Conservation (phyloP, 92 coral and sea anemone species). For the Meandrina meandrites region DNA sequence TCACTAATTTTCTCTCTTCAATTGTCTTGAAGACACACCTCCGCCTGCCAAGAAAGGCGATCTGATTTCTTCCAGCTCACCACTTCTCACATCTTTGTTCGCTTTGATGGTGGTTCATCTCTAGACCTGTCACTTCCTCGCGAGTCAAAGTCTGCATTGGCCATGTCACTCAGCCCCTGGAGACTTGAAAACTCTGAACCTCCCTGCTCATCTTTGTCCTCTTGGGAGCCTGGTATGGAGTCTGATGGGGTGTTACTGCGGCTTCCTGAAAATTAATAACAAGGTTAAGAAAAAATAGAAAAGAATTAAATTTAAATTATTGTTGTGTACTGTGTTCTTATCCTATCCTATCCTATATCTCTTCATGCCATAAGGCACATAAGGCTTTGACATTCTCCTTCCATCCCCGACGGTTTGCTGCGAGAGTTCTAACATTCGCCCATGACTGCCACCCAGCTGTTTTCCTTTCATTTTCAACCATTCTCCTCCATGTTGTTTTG, state of each 20-base stretch:
- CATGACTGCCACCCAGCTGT: too few relatives aligned
- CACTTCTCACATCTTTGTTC: slow-evolving; percentile 61
- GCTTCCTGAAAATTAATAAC: slow-evolving; percentile 36
- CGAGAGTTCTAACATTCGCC: too few relatives aligned
- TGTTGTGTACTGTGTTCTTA: too few relatives aligned
- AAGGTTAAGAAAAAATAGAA: too few relatives aligned
- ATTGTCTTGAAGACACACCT: slow-evolving; percentile 3
- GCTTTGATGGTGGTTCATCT: slow-evolving; percentile 69
- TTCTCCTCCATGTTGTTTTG: too few relatives aligned
- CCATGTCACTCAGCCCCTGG: slow-evolving; percentile 64
- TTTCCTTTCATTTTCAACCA: too few relatives aligned
- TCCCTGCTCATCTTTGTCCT: slow-evolving; percentile 67
- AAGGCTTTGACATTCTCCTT: too few relatives aligned
- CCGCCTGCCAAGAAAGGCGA: slow-evolving; percentile 7
- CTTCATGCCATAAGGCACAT: too few relatives aligned
- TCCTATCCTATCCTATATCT: too few relatives aligned
- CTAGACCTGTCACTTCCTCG: slow-evolving; percentile 65
- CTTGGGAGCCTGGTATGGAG: slow-evolving; percentile 57
- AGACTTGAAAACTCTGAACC: slow-evolving; percentile 64
- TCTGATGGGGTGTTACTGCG: slow-evolving; percentile 68
- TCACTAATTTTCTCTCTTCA: slow-evolving; percentile 2
- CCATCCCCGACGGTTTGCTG: too few relatives aligned
- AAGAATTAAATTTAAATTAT: neutral
- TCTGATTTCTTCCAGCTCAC: neutral
- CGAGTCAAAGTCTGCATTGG: slow-evolving; percentile 66